phyloP scores from a whole-genome alignment of 2,797 vertebrate species.

The Sitta carolinensis region DNA sequence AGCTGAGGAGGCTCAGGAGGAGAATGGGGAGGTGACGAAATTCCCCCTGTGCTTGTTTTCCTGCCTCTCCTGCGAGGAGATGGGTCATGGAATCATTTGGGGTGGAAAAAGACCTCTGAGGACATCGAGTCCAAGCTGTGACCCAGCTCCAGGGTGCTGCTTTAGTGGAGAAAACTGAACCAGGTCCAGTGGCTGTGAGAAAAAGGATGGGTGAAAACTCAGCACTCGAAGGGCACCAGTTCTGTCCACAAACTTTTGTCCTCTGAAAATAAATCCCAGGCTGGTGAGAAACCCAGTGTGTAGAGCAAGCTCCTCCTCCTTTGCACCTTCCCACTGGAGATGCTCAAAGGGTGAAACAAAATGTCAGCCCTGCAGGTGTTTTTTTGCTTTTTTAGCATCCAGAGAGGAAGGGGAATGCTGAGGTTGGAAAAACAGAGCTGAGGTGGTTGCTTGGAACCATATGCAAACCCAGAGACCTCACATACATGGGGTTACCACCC shows the following conservation, averaged over 20 bases:
- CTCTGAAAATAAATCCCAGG: background rate
- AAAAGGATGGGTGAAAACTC: background rate
- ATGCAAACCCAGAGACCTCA: background rate
- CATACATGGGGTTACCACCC: background rate
- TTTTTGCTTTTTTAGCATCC: background rate
- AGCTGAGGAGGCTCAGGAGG: background rate
- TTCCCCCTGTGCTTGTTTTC: background rate
- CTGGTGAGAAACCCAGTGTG: background rate
- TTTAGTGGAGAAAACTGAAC: background rate
- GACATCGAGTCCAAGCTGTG: background rate
- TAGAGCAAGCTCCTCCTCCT: background rate
- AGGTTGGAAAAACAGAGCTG: background rate
- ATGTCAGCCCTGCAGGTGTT: background rate
- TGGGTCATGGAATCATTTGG: background rate
- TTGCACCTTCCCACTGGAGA: background rate
- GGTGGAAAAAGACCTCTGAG: background rate
- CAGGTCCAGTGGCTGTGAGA: background rate
- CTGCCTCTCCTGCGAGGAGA: background rate
- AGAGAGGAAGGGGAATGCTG: background rate
- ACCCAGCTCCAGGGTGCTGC: background rate
- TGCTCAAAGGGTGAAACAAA: background rate
- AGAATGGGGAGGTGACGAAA: background rate
- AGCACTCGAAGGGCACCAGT: background rate
- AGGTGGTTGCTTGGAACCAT: background rate
- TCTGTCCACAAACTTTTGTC: background rate